Base-by-base conservation (phyloP, 2,888 invertebrate species). In the Ametastegia equiseti region DNA sequence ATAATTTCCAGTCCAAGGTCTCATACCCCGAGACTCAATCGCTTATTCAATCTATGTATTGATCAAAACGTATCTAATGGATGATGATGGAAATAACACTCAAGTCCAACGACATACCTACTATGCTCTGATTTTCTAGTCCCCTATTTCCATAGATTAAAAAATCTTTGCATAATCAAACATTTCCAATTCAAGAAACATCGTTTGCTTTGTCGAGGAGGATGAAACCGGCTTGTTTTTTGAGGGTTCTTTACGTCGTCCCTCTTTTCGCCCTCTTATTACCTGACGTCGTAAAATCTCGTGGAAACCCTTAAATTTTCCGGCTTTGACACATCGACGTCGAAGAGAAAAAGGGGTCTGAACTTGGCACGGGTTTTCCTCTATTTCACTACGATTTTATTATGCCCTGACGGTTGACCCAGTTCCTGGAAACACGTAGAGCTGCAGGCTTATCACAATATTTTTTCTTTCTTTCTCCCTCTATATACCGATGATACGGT, bases 401-500 rank as follows among this genome's bases (percentile, higher is more conserved):
- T 30, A n/a, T n/a, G n/a, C 60, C 60, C 30, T 6, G 1, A 60
- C 6, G 60, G 60, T 60, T 30, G 60, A 60, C 60, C 60, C 30
- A 23, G 60, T 60, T 60, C 6, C 30, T 60, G 30, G 30, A 27
- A 30, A 60, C 15, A 15, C 60, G 30, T 30, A 60, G 27, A 30
- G 60, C 30, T 60, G 60, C 60, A 30, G 60, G 27, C 60, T 60
- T 60, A 60, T 60, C 60, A 60, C 60, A 60, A 60, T 60, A 27
- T 30, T 60, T 30, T 15, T 60, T 60, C 30, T 60, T 60, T 15
- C 3, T 23, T 54, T 54, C 9, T 54, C 54, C 23, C 54, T 54
- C 30, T 15, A n/a, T n/a, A n/a, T n/a, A 30, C 60, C 13, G 30
- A 60, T 30, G 60, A 30, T 60, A 30, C 27, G 30, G 60, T 30